Conservation (phyloP, 1,140 invertebrate species). For the Triops cancriformis region DNA sequence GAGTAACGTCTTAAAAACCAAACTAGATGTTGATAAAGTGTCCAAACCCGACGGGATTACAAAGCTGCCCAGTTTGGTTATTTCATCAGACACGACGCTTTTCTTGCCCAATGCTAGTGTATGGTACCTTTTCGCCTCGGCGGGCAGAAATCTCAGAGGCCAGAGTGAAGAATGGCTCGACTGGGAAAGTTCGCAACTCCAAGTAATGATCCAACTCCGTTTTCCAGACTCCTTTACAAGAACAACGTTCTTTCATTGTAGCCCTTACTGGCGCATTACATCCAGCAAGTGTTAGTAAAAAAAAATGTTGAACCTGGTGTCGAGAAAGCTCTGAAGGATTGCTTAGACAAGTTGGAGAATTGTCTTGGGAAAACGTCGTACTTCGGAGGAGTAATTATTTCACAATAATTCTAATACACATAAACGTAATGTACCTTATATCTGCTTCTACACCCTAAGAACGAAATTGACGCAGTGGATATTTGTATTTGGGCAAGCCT, state of each 20-base stretch:
- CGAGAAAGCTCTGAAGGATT: neutral
- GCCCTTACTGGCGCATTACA: neutral
- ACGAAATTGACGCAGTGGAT: slow-evolving; percentile 37
- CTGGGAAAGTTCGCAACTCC: slow-evolving; percentile 54
- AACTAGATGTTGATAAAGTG: slow-evolving; percentile 40
- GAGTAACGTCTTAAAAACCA: slow-evolving; percentile 50
- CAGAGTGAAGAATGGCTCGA: slow-evolving; percentile 57
- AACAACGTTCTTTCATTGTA: neutral
- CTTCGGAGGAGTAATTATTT: slow-evolving; percentile 2
- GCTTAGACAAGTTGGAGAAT: neutral
- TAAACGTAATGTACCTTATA: neutral
- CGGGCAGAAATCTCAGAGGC: slow-evolving; percentile 33
- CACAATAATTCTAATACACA: neutral
- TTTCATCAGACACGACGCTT: slow-evolving; percentile 41
- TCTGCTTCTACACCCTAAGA: neutral
- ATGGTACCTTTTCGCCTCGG: slow-evolving; percentile 43
- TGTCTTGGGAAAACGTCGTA: neutral
- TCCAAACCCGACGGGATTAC: slow-evolving; percentile 31
- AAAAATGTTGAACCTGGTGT: neutral
- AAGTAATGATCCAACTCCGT: slow-evolving; percentile 40
- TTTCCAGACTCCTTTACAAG: slow-evolving; percentile 22
- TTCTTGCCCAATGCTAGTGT: slow-evolving; percentile 50
- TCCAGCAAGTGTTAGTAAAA: neutral
- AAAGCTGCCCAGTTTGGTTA: slow-evolving; percentile 41
- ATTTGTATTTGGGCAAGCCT: slow-evolving; percentile 39